phyloP scores from a whole-genome alignment of 2,113 vertebrate species.

The Tragelaphus imberbis region DNA sequence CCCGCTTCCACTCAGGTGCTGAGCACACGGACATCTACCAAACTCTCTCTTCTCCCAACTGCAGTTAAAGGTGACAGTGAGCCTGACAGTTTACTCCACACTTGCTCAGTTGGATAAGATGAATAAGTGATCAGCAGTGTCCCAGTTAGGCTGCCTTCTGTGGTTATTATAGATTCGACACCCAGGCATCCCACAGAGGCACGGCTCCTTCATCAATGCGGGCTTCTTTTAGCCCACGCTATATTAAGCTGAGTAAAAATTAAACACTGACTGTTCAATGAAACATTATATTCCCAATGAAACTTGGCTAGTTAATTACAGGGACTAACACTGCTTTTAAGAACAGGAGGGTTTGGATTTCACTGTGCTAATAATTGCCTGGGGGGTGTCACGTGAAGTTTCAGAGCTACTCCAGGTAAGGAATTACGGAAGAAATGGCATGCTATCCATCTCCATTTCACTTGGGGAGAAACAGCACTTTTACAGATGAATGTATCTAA shows the following conservation, averaged over 20 bases:
- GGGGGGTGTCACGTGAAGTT: no score
- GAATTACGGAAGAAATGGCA: neutral
- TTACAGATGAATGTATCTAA: rapidly evolving
- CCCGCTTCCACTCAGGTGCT: neutral
- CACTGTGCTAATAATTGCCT: rapidly evolving
- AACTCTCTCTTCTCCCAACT: neutral
- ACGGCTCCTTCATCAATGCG: rapidly evolving
- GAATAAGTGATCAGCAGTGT: rapidly evolving
- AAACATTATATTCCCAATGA: neutral
- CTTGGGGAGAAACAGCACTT: neutral
- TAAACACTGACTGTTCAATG: rapidly evolving
- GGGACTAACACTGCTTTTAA: neutral
- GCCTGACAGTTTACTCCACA: no score
- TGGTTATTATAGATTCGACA: rapidly evolving
- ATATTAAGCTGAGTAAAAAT: neutral
- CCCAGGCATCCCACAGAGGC: neutral
- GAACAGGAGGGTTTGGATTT: neutral
- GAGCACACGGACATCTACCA: rapidly evolving
- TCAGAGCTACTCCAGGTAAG: neutral
- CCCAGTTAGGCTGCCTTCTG: rapidly evolving
- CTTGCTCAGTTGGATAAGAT: rapidly evolving
- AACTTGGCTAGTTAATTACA: neutral
- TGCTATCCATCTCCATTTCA: rapidly evolving
- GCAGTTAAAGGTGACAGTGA: neutral
- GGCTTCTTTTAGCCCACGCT: neutral